A percentile compares a stretch with the other conserved stretches of the same genome.
Evolutionary conservation across 2,113 vertebrate species (phyloP).

Genomic region (Podarcis raffonei): DNA sequence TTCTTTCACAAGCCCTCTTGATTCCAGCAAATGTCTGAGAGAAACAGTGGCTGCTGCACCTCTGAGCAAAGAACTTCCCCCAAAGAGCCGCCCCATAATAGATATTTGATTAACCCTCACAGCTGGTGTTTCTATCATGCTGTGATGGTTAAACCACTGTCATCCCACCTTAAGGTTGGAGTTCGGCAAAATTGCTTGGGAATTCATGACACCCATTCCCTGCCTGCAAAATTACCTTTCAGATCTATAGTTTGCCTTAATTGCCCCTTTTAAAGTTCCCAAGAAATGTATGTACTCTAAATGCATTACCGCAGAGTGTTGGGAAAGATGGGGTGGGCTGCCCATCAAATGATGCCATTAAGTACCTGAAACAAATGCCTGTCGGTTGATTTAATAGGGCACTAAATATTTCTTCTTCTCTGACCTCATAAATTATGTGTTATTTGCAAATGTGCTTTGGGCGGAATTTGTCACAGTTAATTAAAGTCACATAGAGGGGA

Average conservation of each 20-base stretch:
- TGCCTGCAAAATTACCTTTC: slow-evolving; percentile 1
- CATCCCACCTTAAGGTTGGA: neutral
- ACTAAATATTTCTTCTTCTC: neutral
- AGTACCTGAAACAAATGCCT: neutral
- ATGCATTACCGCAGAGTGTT: neutral
- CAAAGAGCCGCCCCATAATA: too few species aligned
- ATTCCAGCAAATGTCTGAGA: too few species aligned
- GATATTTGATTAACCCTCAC: neutral
- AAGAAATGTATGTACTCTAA: neutral
- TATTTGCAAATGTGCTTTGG: slow-evolving; percentile 2
- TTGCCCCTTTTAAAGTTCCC: neutral
- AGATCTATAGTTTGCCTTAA: neutral
- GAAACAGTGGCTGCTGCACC: too few species aligned
- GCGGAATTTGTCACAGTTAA: slow-evolving; percentile 13
- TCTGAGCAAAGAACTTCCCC: too few species aligned
- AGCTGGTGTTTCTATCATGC: fast-evolving
- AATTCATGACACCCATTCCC: neutral
- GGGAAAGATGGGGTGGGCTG: fast-evolving
- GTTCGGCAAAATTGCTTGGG: neutral
- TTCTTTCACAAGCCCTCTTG: too few species aligned
- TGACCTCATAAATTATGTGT: slow-evolving; percentile 8
- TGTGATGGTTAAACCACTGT: neutral
- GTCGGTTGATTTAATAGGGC: neutral
- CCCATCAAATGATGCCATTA: neutral
- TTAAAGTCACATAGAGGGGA: slow-evolving; percentile 4